A percentile compares a stretch with the other conserved stretches of the same genome.
Conservation (phyloP, 2,888 invertebrate species). For the Conops quadrifasciatus region DNA sequence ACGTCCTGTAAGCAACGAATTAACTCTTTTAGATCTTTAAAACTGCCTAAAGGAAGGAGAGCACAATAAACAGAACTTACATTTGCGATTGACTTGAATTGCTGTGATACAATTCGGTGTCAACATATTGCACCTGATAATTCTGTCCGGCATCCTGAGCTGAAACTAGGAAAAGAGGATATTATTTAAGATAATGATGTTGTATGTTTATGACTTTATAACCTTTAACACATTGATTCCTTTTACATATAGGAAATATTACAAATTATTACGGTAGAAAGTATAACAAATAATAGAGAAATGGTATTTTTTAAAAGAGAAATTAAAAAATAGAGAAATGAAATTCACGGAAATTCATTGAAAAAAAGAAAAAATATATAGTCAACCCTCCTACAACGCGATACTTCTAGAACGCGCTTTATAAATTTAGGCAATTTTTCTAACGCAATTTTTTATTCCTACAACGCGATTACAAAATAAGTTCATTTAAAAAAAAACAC, state of each 20-base stretch:
- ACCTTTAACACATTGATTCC: too few species aligned
- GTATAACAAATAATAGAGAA: background rate
- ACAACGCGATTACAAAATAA: too few species aligned
- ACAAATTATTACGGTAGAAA: background rate
- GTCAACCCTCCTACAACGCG: too few species aligned
- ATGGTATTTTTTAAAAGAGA: background rate
- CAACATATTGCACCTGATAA: conserved; percentile 81
- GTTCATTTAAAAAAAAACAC: too few species aligned
- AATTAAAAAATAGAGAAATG: too few species aligned
- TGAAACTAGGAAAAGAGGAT: conserved; percentile 59
- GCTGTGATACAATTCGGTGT: conserved; percentile 73
- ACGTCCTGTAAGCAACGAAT: conserved; percentile 69
- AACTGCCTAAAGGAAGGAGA: background rate
- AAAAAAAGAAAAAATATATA: too few species aligned
- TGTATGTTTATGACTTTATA: too few species aligned
- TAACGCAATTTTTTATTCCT: too few species aligned
- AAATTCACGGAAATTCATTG: too few species aligned
- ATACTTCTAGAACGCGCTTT: too few species aligned
- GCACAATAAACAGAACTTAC: conserved; percentile 60
- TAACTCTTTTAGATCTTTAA: conserved; percentile 29
- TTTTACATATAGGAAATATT: background rate
- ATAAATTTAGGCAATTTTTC: too few species aligned
- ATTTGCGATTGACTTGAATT: conserved; percentile 70
- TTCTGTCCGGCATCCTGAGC: conserved; percentile 63
- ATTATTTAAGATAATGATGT: conserved; percentile 19